Conservation (phyloP, 2,888 invertebrate genomes). For the Isoperla grammatica region DNA sequence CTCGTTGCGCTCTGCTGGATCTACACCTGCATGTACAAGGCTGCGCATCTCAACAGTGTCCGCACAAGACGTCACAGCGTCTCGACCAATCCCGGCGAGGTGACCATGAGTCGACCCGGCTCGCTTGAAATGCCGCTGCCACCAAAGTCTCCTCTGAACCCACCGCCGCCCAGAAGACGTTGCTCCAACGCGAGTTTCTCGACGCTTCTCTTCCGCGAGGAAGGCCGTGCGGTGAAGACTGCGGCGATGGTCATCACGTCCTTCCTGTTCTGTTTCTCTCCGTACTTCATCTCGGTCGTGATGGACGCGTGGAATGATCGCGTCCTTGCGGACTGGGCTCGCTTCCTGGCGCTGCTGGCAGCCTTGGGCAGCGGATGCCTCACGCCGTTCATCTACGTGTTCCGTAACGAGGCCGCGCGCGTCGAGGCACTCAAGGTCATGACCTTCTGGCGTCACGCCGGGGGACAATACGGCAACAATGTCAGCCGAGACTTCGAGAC, state of each 20-base stretch:
- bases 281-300: slow-evolving; percentile 41
- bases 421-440: slow-evolving; percentile 39
- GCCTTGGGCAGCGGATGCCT: slow-evolving; percentile 45
- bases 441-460: slow-evolving; percentile 35
- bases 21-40: slow-evolving; percentile 46
- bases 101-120: slow-evolving; percentile 24
- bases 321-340: slow-evolving; percentile 28
- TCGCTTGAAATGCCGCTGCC: slow-evolving; percentile 28
- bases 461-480: slow-evolving; percentile 25
- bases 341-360: slow-evolving; percentile 38
- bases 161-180: slow-evolving; percentile 34
- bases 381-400: slow-evolving; percentile 50
- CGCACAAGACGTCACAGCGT: slow-evolving; percentile 47
- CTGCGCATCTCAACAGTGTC: slow-evolving; percentile 46
- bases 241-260: slow-evolving; percentile 47
- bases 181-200: slow-evolving; percentile 44
- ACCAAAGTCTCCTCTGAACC: slow-evolving; percentile 17
- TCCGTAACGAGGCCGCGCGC: slow-evolving; percentile 44
- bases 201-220: slow-evolving; percentile 46
- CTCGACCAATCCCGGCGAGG: slow-evolving; percentile 33
- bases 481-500: slow-evolving; percentile 16
- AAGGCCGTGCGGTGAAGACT: slow-evolving; percentile 49
- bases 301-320: slow-evolving; percentile 36
- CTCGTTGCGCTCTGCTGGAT: slow-evolving; percentile 45
- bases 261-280: slow-evolving; percentile 48